These are phyloP conservation scores for Eristalis tenax DNA, from an alignment of 2,888 invertebrate genomes.

Conservation along the genomic window DNA sequence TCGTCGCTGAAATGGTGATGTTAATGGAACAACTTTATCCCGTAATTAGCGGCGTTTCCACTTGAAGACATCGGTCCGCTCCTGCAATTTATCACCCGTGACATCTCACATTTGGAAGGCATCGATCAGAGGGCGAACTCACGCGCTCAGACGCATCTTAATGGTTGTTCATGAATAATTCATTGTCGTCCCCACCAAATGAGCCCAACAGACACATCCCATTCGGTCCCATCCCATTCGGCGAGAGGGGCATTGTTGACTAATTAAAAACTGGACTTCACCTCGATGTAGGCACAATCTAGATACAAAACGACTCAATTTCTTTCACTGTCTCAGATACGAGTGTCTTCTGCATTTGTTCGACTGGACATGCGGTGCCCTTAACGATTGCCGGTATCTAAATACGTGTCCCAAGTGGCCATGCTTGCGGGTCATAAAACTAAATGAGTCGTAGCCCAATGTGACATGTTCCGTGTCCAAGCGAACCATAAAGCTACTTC, in stretches of 20 bases:
- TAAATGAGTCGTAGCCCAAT: slow-evolving; percentile 64
- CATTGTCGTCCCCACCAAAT: slow-evolving; percentile 13
- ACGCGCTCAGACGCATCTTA: slow-evolving; percentile 26
- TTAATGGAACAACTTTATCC: slow-evolving; percentile 61
- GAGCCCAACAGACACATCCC: not conserved
- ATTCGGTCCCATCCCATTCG: not conserved
- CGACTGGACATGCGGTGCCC: not conserved
- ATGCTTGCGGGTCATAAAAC: slow-evolving; percentile 57
- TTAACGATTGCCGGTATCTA: slow-evolving; percentile 45
- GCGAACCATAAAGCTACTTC: slow-evolving; percentile 64
- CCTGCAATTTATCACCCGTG: slow-evolving; percentile 60
- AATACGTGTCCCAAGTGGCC: slow-evolving; percentile 60
- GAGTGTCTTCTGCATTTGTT: not conserved
- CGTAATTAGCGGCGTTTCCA: slow-evolving; percentile 53
- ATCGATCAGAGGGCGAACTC: slow-evolving; percentile 23
- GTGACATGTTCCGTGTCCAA: slow-evolving; percentile 49
- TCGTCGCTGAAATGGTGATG: slow-evolving; percentile 37
- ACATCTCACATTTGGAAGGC: slow-evolving; percentile 46
- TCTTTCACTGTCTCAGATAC: not conserved
- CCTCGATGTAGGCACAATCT: not conserved
- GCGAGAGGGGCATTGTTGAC: not conserved
- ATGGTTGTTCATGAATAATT: slow-evolving; percentile 54
- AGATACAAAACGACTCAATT: slow-evolving; percentile 36
- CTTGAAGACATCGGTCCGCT: slow-evolving; percentile 21
- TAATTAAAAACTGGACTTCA: slow-evolving; percentile 52